A percentile compares a stretch with the other conserved stretches of the same genome.
Evolutionary conservation across 2,113 vertebrate species (phyloP).

Genomic region (Holacanthus passer): DNA sequence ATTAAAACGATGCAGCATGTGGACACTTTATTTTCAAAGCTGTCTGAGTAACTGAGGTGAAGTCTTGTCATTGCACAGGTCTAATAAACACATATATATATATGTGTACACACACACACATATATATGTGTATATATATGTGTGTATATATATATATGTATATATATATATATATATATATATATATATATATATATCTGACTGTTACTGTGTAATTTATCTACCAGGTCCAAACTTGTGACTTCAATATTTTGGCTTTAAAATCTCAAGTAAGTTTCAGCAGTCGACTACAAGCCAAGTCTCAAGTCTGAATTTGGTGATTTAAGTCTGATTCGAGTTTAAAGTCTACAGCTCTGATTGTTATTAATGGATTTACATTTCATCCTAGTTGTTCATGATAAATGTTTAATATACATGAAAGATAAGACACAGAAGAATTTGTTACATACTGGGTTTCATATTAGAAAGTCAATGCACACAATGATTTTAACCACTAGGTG

Average conservation of each 20-base stretch:
- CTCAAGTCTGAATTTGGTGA: too few species aligned
- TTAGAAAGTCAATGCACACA: neutral
- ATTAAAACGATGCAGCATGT: neutral
- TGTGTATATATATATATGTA: neutral
- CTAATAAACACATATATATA: neutral
- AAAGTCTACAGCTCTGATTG: too few species aligned
- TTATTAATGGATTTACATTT: neutral
- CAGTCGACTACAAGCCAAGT: neutral
- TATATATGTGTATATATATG: neutral
- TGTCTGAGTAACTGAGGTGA: neutral
- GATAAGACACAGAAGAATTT: neutral
- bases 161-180: neutral
- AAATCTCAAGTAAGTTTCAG: too few species aligned
- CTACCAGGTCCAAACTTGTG: neutral
- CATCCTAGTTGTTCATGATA: neutral
- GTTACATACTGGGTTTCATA: too few species aligned
- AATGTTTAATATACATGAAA: neutral
- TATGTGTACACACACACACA: neutral
- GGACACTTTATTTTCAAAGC: neutral
- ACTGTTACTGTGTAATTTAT: neutral
- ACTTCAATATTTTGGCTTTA: neutral
- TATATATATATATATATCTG: neutral
- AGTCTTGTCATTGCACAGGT: too few species aligned
- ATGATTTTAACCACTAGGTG: slow-evolving; percentile 39
- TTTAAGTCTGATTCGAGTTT: too few species aligned